Evolutionary conservation across 2,888 invertebrate species (phyloP).

Genomic region (Sturmia bella): DNA sequence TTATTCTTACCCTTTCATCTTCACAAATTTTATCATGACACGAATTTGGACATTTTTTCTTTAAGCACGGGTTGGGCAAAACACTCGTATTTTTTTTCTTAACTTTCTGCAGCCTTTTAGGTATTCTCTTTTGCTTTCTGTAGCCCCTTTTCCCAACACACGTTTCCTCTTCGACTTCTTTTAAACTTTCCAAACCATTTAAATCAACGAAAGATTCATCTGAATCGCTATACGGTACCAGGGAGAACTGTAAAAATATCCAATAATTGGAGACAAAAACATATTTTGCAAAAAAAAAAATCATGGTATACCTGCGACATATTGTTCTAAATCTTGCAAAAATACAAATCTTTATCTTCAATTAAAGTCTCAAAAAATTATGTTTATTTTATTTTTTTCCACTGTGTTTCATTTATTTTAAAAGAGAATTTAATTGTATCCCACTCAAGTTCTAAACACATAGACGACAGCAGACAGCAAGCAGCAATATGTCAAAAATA

Average conservation of each 20-base stretch:
- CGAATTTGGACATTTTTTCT: slow-evolving; percentile 43
- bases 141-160: slow-evolving; percentile 48
- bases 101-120: slow-evolving; percentile 33
- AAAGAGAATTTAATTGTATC: too few relatives aligned
- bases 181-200: slow-evolving; percentile 31
- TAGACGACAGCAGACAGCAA: too few relatives aligned
- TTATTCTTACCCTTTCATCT: slow-evolving; percentile 19
- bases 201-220: slow-evolving; percentile 41
- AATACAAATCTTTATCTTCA: neutral
- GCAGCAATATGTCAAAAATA: too few relatives aligned
- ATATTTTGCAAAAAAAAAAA: neutral
- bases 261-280: slow-evolving; percentile 7
- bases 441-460: too few relatives aligned
- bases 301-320: too few relatives aligned
- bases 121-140: slow-evolving; percentile 41
- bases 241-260: slow-evolving; percentile 7
- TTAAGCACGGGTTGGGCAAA: slow-evolving; percentile 45
- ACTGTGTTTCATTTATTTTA: too few relatives aligned
- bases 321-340: too few relatives aligned
- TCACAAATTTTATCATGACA: slow-evolving; percentile 26
- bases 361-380: too few relatives aligned
- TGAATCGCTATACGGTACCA: slow-evolving; percentile 36
- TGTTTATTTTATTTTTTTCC: too few relatives aligned
- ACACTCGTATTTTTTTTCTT: slow-evolving; percentile 32
- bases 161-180: slow-evolving; percentile 46